Evolutionary conservation across 2,113 vertebrate genomes (phyloP), one percentile per base, ranked within the genome.

Genomic region (Azemiops feae): DNA sequence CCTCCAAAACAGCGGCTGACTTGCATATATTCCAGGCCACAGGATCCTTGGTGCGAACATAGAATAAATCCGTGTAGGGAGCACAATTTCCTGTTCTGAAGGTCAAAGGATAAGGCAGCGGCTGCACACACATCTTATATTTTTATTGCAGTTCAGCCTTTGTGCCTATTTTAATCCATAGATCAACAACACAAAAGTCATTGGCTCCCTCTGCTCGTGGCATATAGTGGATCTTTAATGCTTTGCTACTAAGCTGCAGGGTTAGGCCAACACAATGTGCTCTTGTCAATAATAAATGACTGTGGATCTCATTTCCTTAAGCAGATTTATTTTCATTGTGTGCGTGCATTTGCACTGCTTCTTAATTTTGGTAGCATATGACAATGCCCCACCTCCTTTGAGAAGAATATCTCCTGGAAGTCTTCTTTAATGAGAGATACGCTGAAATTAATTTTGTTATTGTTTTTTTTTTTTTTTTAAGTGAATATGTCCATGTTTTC

Each of bases 261-360:
- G 34, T 43, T 81, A 39, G 74, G 74, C 74, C 18, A 22, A 43
- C 74, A 9, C 34, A n/a, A 69, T 5, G 1, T 2, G 16, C 69
- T 92, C 54, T 8, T 1, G 30, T 69, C 89, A 74, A 18, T 1
- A 55, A 30, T 39, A n/a, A 52, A 90, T n/a, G 0, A 0, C 0
- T 0, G 0, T 20, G 16, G 89, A 20, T 69, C 58, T 69, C 14
- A 34, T 8, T 1, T 88, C 16, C 89, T 91, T 89, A 22, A 90
- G 18, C 0, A 0, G 53, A 18, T 47, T 74, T 22, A 0, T 52
- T 1, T 54, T 18, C 50, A 16, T 23, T 3, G 54, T 55, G 54
- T 7, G 22, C 1, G 10, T 30, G 27, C 16, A 30, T 53, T 47
- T 54, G 34, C 34, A 81, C 3, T 81, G 18, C 34, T 81, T 22